Base-by-base conservation (phyloP, 2,888 invertebrate species). In the Catocala sponsa region DNA sequence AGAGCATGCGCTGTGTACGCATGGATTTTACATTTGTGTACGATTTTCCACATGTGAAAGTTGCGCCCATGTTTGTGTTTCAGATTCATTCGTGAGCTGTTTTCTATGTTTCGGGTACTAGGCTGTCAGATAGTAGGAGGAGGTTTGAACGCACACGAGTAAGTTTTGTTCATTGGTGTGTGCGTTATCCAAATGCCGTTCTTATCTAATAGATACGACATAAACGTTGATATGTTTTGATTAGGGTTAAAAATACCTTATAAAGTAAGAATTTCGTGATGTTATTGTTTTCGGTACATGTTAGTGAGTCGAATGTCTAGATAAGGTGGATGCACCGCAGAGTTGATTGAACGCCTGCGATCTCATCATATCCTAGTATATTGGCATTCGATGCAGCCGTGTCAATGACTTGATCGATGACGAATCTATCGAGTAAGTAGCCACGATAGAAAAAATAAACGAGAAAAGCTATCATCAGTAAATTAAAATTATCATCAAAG, bases 331-430 rank as follows among this genome's bases (percentile, higher is more conserved):
- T 92, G 92, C 90, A 91, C 88, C 76, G 81, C 66, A 63, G 86
- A 86, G 91, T 91, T 91, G 87, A 91, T 85, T 92, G 91, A 89
- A 91, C 91, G 87, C 85, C 77, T 79, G 74, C 79, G 78, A 82
- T 84, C 86, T 90, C 88, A 91, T 92, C 87, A 87, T 88, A 85
- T 87, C 90, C 90, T 89, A 87, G 91, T 91, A 89, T 87, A 86
- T 86, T 81, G 84, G 82, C 87, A 80, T 80, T 78, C 79, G 80
- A 80, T 92, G 91, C 91, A 92, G 83, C 81, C 81, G 87, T 92
- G 92, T 92, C 93, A 92, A 89, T 92, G 93, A 93, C 93, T 90
- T 88, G 88, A 88, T 83, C 85, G 89, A 91, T 90, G 91, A 91
- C 91, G 91, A 91, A 91, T 91, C 65, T 54, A 58, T 64, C 84